A percentile compares a stretch with the other conserved stretches of the same genome.
phyloP scores from a whole-genome alignment of 2,113 vertebrate species.

The Festucalex cinctus region DNA sequence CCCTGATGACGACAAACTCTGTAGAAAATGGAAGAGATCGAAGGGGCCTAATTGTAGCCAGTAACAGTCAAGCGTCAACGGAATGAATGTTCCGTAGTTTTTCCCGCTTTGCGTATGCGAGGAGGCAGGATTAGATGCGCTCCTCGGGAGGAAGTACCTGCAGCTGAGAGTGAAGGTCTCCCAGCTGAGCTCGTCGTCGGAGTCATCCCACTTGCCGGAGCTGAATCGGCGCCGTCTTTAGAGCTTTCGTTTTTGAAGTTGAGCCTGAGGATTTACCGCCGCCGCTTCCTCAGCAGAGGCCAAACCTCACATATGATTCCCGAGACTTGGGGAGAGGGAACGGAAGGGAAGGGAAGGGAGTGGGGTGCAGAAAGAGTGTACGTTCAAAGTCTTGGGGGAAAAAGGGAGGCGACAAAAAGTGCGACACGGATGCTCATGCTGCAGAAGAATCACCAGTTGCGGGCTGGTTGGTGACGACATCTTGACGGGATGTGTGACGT shows the following conservation, averaged over 20 bases:
- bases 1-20: too few species aligned
- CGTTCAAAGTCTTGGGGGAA: slow-evolving; percentile 4
- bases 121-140: slow-evolving; percentile 9
- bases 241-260: slow-evolving; percentile 66
- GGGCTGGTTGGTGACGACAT: too few species aligned
- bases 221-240: slow-evolving; percentile 57
- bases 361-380: slow-evolving; percentile 30
- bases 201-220: slow-evolving; percentile 53
- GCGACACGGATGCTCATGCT: slow-evolving; percentile 8
- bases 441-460: background rate
- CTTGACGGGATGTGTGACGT: too few species aligned
- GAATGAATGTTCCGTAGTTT: background rate
- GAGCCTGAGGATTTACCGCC: slow-evolving; percentile 66
- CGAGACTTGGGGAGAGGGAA: slow-evolving; percentile 38
- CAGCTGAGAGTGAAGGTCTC: slow-evolving; percentile 34
- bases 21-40: too few species aligned
- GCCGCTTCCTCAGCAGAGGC: slow-evolving; percentile 69
- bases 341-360: slow-evolving; percentile 24
- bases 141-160: slow-evolving; percentile 27
- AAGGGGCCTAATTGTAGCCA: too few species aligned
- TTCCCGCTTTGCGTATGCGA: slow-evolving; percentile 4
- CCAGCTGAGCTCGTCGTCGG: slow-evolving; percentile 31
- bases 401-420: slow-evolving; percentile 40
- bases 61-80: too few species aligned
- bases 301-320: slow-evolving; percentile 62